Evolutionary conservation across 2,888 invertebrate genomes (phyloP), one percentile per base, ranked within the genome.

Genomic region (Drosophila antonietae): DNA sequence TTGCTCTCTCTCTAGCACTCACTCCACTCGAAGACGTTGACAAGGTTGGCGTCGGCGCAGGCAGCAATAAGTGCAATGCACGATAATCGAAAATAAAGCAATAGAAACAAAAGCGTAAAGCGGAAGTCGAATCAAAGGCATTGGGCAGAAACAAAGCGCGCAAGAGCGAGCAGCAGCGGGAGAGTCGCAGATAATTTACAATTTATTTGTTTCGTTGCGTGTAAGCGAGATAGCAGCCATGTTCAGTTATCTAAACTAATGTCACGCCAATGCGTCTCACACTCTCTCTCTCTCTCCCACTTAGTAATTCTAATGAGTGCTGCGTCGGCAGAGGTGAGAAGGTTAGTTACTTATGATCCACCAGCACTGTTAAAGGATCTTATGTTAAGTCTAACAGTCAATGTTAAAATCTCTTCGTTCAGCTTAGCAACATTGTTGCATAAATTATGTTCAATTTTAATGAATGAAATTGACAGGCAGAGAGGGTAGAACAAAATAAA

Each of bases 51-150:
- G 69, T 18, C 44, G 44, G 65, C 60, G 37, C 72, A 60, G 62
- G 44, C 83, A 68, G 65, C 75, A 74, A 73, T 84, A 83, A 88
- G 88, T 80, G 88, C 85, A 85, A 71, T 79, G 69, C 68, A 67
- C 88, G 81, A 86, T 86, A 86, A 85, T 86, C 85, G 85, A 85
- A 83, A 88, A 80, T 81, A 76, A 81, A 81, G 86, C 81, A 83
- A 85, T 88, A 76, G 76, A 83, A 86, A 88, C 83, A 85, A 85
- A 81, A 74, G 81, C 73, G 49, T 23, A 55, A 75, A 46, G 55
- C 55, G 62, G 65, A 75, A 71, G 58, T 49, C 47, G 61, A 61
- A 52, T 69, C 71, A 70, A 47, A 75, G 37, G 51, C 55, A 51
- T 47, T 39, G n/a, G 20, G 18, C 43, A 66, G 55, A 41, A 23